phyloP scores from a whole-genome alignment of 2,797 vertebrate genomes.

The Enteromius paludinosus region DNA sequence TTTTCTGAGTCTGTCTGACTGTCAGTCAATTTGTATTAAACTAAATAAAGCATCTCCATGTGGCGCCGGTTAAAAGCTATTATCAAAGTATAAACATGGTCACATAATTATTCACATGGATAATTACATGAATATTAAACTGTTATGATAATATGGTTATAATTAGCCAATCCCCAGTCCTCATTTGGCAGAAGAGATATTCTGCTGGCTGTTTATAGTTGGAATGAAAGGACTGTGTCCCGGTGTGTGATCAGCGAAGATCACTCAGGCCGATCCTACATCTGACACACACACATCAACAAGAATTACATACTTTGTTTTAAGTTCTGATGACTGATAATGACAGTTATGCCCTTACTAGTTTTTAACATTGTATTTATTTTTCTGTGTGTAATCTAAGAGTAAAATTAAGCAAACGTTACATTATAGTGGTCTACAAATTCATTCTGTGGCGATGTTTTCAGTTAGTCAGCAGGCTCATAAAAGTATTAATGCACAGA shows the following conservation, averaged over 20 bases:
- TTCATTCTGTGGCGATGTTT: neutral
- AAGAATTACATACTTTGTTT: constrained; percentile 10
- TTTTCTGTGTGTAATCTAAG: neutral
- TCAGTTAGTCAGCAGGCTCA: neutral
- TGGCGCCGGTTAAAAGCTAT: constrained; percentile 25
- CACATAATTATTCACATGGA: constrained; percentile 36
- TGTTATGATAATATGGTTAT: constrained; percentile 37
- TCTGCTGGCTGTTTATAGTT: constrained; percentile 11
- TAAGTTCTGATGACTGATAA: constrained; percentile 9
- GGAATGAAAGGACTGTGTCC: constrained; percentile 27
- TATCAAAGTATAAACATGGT: constrained; percentile 34
- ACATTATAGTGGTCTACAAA: neutral
- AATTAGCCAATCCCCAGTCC: constrained; percentile 43
- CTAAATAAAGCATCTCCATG: constrained; percentile 27
- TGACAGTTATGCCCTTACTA: neutral
- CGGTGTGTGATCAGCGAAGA: constrained; percentile 25
- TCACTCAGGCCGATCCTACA: constrained; percentile 14
- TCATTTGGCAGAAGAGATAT: constrained; percentile 32
- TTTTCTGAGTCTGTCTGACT: constrained; percentile 3
- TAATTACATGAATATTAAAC: constrained; percentile 53
- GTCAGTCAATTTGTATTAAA: constrained; percentile 22
- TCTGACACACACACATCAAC: constrained; percentile 23
- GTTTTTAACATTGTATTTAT: neutral
- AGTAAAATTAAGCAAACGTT: neutral
- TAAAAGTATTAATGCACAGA: neutral